Percentiles rank a stretch among this genome's conserved stretches.
These are phyloP conservation scores for Limnephilus lunatus DNA, from an alignment of 2,888 invertebrate genomes.

Conservation along the genomic window DNA sequence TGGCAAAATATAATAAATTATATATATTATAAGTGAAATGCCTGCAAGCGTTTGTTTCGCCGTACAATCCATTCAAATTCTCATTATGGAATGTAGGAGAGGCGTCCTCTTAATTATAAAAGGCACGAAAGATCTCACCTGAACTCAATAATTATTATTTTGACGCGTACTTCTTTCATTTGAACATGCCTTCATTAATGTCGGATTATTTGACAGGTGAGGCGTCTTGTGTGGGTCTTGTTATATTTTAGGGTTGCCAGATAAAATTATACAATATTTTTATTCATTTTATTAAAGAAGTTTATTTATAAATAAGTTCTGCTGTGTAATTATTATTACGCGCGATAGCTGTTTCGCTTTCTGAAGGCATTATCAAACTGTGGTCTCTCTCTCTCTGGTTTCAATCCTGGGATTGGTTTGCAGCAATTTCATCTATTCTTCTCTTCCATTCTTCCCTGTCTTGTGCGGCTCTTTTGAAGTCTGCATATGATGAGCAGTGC, in stretches of 20 bases:
- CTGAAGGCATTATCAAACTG: too few species aligned
- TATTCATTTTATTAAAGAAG: too few species aligned
- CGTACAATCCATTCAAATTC: constrained; percentile 48
- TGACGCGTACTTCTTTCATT: constrained; percentile 23
- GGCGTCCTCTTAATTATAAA: constrained; percentile 45
- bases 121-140: constrained; percentile 47
- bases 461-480: too few species aligned
- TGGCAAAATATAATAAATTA: too few species aligned
- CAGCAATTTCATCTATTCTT: too few species aligned
- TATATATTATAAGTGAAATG: neutral
- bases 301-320: too few species aligned
- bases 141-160: constrained; percentile 35
- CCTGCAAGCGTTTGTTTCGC: neutral
- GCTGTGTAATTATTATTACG: too few species aligned
- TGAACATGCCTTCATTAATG: constrained; percentile 5
- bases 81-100: constrained; percentile 29
- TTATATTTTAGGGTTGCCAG: neutral
- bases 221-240: neutral
- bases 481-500: too few species aligned
- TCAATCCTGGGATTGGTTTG: too few species aligned
- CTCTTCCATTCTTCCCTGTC: too few species aligned
- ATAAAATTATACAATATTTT: neutral
- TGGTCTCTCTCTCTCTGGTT: too few species aligned
- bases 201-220: neutral
- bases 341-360: too few species aligned